Evolutionary conservation across 2,888 invertebrate species (phyloP), one percentile per base, ranked within the genome.

Genomic region (Mythimna albipuncta): DNA sequence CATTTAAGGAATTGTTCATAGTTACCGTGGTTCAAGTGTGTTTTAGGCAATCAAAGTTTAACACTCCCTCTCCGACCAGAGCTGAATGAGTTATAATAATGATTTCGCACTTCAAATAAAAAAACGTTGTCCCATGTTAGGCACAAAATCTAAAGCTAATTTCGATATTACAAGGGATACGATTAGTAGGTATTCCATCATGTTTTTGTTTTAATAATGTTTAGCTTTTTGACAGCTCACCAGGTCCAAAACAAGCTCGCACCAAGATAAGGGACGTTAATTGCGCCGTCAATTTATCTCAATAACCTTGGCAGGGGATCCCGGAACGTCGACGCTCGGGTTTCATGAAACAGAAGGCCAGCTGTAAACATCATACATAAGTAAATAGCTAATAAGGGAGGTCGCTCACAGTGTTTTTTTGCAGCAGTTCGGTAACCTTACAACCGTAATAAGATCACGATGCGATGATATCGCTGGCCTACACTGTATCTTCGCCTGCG

Each of bases 291-390:
- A 72, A 82, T 82, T 80, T 83, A 83, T 81, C 84, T 80, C 68
- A 80, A 82, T 83, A 80, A 71, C 70, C 68, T 61, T 58, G 66
- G 52, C 62, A 50, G 44, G 68, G 68, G 81, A 77, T 68, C 72
- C 76, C 50, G 35, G 63, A 83, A 58, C 50, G 41, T 70, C 50
- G 55, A 72, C 57, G 38, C 72, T 68, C 54, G 70, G 71, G 72
- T 67, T 83, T 72, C 78, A 81, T 77, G 65, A 81, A 81, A 75
- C 65, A 71, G 72, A 68, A 64, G 65, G 72, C 67, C 58, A 69
- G 65, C 81, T 80, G 70, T 66, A 71, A 83, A 54, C 81, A 65
- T 80, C 71, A 74, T 82, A 75, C 75, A 77, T 86, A 77, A 82
- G 76, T 85, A 77, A 85, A 69, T 59, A 78, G 64, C 74, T 76